Evolutionary conservation across 2,113 vertebrate species (phyloP).

Genomic region (Sylvilagus bachmani): DNA sequence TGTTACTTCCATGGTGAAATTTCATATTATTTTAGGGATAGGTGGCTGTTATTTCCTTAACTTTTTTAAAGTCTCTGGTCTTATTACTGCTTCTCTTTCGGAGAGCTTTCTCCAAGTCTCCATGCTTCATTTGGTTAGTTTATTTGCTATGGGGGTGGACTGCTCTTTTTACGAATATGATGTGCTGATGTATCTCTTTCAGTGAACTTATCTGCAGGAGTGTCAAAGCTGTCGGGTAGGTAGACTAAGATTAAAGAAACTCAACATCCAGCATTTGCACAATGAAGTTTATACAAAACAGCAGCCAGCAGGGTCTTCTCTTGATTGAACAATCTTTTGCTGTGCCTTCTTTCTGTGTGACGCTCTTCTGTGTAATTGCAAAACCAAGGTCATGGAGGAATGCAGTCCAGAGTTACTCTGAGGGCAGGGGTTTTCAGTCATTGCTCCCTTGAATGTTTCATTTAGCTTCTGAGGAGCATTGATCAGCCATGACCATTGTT

Average conservation of each 20-base stretch:
- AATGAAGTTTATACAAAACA: constrained; percentile 61
- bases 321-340: neutral
- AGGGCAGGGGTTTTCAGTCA: neutral
- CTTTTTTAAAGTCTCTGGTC: neutral
- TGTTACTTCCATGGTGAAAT: neutral
- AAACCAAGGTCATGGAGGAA: constrained; percentile 57
- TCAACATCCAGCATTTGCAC: constrained; percentile 39
- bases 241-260: constrained; percentile 65
- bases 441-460: constrained; percentile 70
- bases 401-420: constrained; percentile 51
- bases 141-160: constrained; percentile 52
- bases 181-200: constrained; percentile 77
- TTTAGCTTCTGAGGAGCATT: constrained; percentile 71
- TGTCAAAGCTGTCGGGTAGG: constrained; percentile 69
- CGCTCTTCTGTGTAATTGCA: neutral
- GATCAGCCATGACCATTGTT: constrained; percentile 61
- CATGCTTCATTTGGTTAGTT: constrained; percentile 53
- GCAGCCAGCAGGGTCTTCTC: neutral
- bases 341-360: neutral
- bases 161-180: constrained; percentile 67
- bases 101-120: neutral
- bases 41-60: neutral
- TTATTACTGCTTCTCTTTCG: neutral
- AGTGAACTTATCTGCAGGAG: constrained; percentile 67
- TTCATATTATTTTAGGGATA: neutral